Conservation (phyloP, 2,113 vertebrate species). For the Climacteris rufus region DNA sequence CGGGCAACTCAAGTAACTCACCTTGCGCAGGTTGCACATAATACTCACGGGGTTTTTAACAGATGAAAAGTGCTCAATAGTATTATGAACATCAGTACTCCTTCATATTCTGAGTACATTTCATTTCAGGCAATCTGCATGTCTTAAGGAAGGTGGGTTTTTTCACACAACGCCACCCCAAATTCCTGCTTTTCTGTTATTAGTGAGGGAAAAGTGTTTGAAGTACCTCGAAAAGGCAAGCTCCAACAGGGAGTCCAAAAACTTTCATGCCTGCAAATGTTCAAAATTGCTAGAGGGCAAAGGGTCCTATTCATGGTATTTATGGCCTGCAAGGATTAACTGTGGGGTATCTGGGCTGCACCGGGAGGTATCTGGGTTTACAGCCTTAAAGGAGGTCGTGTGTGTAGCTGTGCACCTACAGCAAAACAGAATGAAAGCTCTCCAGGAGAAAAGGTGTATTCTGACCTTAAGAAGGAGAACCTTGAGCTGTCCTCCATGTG, state of each 20-base stretch:
- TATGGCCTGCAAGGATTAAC: neutral
- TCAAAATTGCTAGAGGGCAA: neutral
- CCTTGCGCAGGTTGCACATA: neutral
- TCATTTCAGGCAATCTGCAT: neutral
- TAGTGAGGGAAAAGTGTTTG: neutral
- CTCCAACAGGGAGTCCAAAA: neutral
- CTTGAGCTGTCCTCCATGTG: neutral
- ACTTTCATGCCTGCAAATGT: neutral
- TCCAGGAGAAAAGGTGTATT: neutral
- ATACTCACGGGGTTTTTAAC: neutral
- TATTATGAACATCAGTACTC: neutral
- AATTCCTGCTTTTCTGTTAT: neutral
- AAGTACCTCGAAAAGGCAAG: neutral
- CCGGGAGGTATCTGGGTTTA: neutral
- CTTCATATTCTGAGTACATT: neutral
- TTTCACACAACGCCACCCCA: neutral
- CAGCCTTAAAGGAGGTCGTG: neutral
- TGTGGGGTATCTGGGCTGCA: neutral
- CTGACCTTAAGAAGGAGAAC: neutral
- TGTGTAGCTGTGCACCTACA: neutral
- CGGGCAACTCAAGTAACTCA: neutral
- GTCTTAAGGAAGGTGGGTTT: neutral
- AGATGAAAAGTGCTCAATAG: neutral
- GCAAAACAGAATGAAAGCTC: neutral
- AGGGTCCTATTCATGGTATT: neutral